Percentiles rank a stretch among this genome's conserved stretches.
phyloP scores from a whole-genome alignment of 2,113 vertebrate species.

The Microtus ochrogaster region DNA sequence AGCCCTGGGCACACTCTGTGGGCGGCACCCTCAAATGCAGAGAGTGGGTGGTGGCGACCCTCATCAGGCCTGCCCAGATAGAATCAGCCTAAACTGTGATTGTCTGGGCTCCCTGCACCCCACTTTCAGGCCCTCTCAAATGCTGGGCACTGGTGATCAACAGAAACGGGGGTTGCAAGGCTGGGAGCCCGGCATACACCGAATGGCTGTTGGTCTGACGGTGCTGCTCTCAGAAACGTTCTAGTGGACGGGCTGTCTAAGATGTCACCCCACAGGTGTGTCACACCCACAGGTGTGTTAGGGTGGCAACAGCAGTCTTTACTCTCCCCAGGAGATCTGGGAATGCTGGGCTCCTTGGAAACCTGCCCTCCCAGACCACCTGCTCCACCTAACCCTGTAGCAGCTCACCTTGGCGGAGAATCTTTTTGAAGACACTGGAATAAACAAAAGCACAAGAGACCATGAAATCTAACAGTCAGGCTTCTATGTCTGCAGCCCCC shows the following conservation, averaged over 20 bases:
- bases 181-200: neutral
- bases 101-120: neutral
- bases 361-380: neutral
- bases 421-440: slow-evolving; percentile 96
- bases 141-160: neutral
- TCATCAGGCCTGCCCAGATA: neutral
- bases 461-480: slow-evolving; percentile 49
- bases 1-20: neutral
- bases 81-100: neutral
- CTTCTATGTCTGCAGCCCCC: neutral
- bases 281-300: neutral
- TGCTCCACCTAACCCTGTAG: neutral
- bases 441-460: slow-evolving; percentile 50
- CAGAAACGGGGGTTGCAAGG: neutral
- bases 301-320: neutral
- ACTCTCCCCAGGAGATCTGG: neutral
- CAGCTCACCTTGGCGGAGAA: slow-evolving; percentile 98
- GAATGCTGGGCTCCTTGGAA: neutral
- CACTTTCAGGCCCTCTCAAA: neutral
- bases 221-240: neutral
- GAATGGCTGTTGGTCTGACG: neutral
- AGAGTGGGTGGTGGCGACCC: neutral
- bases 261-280: neutral
- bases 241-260: too few species aligned
- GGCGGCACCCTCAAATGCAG: neutral